A percentile compares a stretch with the other conserved stretches of the same genome.
phyloP scores from a whole-genome alignment of 1,140 invertebrate genomes.

The Heliothis subflexa region DNA sequence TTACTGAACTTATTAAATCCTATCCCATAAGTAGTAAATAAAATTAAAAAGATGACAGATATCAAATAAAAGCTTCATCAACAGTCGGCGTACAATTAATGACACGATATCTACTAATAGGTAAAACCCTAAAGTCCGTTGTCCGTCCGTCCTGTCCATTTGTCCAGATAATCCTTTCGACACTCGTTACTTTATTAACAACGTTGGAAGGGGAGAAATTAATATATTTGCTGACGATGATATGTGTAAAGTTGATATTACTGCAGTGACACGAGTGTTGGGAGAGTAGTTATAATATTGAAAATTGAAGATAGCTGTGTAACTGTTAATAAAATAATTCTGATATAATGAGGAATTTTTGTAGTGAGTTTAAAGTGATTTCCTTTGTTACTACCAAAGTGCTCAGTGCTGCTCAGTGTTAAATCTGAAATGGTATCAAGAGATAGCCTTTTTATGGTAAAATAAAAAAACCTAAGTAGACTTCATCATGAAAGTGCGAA shows the following conservation, averaged over 20 bases:
- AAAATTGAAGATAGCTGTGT: too few relatives aligned
- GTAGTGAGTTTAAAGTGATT: too few relatives aligned
- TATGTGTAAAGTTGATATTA: background rate
- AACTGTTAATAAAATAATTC: too few relatives aligned
- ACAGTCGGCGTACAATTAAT: conserved; percentile 16
- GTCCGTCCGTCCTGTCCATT: conserved; percentile 45
- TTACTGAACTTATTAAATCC: background rate
- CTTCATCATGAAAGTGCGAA: too few relatives aligned
- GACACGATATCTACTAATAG: conserved; percentile 42
- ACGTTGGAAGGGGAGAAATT: conserved; percentile 35
- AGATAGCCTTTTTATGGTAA: too few relatives aligned
- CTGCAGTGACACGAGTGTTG: background rate
- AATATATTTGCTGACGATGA: conserved; percentile 42
- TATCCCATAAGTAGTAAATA: background rate
- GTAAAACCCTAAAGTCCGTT: conserved; percentile 17
- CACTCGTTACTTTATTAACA: conserved; percentile 51
- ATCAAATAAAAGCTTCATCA: conserved; percentile 10
- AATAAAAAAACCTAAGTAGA: too few relatives aligned
- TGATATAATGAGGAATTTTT: too few relatives aligned
- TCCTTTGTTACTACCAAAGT: too few relatives aligned
- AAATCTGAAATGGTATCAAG: too few relatives aligned
- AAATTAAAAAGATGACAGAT: background rate
- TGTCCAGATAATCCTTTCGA: conserved; percentile 51
- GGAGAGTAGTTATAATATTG: background rate
- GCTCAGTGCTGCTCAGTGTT: too few relatives aligned